phyloP scores from a whole-genome alignment of 2,113 vertebrate species.

The Ornithorhynchus anatinus region DNA sequence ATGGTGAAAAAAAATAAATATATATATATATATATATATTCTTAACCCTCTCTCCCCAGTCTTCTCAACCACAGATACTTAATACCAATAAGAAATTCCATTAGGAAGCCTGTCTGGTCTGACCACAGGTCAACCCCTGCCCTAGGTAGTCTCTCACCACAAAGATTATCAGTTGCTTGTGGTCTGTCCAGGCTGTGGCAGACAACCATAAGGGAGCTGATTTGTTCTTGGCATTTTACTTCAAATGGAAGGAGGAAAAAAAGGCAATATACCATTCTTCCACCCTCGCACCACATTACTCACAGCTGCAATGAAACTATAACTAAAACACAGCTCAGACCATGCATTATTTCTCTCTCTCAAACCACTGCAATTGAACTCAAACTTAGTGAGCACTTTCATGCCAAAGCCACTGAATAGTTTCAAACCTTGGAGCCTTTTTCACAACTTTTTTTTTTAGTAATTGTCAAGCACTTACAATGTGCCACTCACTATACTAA shows the following conservation, averaged over 20 bases:
- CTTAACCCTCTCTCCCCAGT: too few species aligned
- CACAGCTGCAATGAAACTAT: constrained; percentile 9
- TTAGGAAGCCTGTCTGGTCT: background rate
- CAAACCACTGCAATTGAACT: constrained; percentile 33
- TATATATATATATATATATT: too few species aligned
- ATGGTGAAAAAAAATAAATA: too few species aligned
- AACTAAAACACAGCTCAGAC: background rate
- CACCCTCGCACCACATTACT: background rate
- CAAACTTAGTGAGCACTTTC: constrained; percentile 4
- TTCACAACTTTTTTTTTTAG: background rate
- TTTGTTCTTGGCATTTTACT: background rate
- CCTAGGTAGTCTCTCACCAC: background rate
- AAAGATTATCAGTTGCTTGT: too few species aligned
- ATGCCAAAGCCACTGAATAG: constrained; percentile 6
- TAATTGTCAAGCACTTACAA: too few species aligned
- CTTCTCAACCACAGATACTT: background rate
- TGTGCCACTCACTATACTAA: too few species aligned
- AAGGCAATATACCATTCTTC: constrained; percentile 10
- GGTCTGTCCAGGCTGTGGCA: background rate
- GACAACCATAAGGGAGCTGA: background rate
- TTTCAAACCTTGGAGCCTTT: constrained; percentile 35
- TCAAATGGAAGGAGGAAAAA: constrained; percentile 16
- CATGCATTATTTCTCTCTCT: background rate
- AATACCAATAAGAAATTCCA: background rate
- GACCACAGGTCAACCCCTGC: background rate